Evolutionary conservation across 2,113 vertebrate species (phyloP).

Genomic region (Paramormyrops kingsleyae): DNA sequence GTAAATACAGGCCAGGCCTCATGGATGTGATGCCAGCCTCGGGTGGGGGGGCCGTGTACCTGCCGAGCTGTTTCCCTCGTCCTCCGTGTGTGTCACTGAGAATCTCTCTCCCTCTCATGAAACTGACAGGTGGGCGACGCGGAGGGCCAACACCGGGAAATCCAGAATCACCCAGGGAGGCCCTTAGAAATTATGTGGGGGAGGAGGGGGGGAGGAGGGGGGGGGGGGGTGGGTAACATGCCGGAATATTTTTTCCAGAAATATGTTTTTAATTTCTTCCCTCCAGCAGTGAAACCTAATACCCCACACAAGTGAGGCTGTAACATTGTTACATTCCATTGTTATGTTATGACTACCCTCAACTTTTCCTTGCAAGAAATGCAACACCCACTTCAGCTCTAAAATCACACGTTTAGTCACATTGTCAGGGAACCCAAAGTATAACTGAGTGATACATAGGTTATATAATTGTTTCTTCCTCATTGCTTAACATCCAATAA

Average conservation of each 20-base stretch:
- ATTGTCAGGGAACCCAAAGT: neutral
- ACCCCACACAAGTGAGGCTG: neutral
- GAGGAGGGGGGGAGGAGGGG: neutral
- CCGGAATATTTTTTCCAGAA: neutral
- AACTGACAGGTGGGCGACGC: neutral
- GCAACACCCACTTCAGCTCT: neutral
- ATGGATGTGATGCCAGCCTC: neutral
- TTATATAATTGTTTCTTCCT: conserved; percentile 5
- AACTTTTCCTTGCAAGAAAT: neutral
- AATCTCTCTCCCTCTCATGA: neutral
- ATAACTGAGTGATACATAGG: neutral
- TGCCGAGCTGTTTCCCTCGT: neutral
- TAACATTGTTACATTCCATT: neutral
- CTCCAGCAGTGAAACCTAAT: neutral
- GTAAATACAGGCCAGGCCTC: neutral
- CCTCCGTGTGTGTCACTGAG: neutral
- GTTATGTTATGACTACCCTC: neutral
- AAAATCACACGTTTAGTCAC: conserved; percentile 4
- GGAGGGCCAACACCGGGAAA: neutral
- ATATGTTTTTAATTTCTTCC: neutral
- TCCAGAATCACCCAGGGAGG: neutral
- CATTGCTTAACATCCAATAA: neutral
- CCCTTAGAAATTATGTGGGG: neutral
- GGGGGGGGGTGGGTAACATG: neutral
- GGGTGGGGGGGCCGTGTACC: neutral